phyloP scores from a whole-genome alignment of 2,888 invertebrate genomes.

The Mesochorus sp. region DNA sequence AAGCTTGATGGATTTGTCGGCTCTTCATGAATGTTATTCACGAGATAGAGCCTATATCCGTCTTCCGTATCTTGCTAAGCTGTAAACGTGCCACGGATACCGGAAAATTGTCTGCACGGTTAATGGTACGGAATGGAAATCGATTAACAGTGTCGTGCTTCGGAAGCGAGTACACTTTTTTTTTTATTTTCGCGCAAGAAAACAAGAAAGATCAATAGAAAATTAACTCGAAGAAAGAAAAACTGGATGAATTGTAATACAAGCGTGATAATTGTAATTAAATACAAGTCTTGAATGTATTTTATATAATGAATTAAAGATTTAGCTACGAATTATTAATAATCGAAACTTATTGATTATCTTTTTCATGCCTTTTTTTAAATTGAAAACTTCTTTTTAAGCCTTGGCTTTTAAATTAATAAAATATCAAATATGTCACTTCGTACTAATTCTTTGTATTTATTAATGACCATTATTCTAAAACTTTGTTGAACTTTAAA shows the following conservation, averaged over 20 bases:
- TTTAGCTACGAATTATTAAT: neutral
- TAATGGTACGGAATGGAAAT: slow-evolving; percentile 54
- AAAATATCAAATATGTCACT: too few species aligned
- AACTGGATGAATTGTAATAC: neutral
- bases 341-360: neutral
- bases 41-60: slow-evolving; percentile 47
- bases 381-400: too few species aligned
- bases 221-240: neutral
- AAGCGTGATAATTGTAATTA: too few species aligned
- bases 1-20: slow-evolving; percentile 63
- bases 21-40: slow-evolving; percentile 63
- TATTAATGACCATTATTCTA: too few species aligned
- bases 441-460: too few species aligned
- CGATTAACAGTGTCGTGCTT: slow-evolving; percentile 39
- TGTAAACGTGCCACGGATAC: slow-evolving; percentile 51
- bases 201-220: neutral
- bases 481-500: too few species aligned
- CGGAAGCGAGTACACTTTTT: neutral
- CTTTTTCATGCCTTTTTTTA: too few species aligned
- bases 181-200: neutral
- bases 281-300: too few species aligned
- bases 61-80: slow-evolving; percentile 54
- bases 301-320: neutral
- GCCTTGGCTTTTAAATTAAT: too few species aligned
- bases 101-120: slow-evolving; percentile 54